Conservation (phyloP, 2,797 vertebrate species). For the Mormyrops attenuatus region DNA sequence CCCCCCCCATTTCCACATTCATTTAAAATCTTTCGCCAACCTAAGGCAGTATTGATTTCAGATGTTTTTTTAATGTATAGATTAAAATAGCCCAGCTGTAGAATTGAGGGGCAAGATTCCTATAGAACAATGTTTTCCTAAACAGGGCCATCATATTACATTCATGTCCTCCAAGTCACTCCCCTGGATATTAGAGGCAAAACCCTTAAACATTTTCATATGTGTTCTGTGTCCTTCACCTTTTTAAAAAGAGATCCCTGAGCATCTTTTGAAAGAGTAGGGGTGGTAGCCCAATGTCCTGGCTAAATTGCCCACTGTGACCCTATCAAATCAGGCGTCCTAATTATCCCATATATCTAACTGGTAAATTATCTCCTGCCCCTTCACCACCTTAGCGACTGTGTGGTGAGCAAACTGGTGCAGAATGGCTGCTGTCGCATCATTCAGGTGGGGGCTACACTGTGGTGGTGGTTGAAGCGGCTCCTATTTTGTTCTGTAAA, state of each 20-base stretch:
- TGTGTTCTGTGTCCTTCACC: background rate
- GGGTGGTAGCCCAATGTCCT: background rate
- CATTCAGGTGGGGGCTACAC: background rate
- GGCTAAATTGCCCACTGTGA: background rate
- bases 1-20: background rate
- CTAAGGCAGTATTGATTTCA: background rate
- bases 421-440: background rate
- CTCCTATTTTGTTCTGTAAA: background rate
- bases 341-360: background rate
- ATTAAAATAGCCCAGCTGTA: background rate
- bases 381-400: background rate
- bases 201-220: background rate
- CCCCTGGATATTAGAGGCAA: background rate
- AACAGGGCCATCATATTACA: background rate
- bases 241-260: background rate
- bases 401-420: background rate
- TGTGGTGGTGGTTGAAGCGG: background rate
- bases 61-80: conserved; percentile 5
- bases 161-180: background rate
- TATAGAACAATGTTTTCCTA: background rate
- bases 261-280: background rate
- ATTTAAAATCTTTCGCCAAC: background rate
- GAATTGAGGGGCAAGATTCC: background rate
- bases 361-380: background rate
- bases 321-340: background rate